Conservation (phyloP, 2,888 invertebrate species). For the Dryococelus australis region DNA sequence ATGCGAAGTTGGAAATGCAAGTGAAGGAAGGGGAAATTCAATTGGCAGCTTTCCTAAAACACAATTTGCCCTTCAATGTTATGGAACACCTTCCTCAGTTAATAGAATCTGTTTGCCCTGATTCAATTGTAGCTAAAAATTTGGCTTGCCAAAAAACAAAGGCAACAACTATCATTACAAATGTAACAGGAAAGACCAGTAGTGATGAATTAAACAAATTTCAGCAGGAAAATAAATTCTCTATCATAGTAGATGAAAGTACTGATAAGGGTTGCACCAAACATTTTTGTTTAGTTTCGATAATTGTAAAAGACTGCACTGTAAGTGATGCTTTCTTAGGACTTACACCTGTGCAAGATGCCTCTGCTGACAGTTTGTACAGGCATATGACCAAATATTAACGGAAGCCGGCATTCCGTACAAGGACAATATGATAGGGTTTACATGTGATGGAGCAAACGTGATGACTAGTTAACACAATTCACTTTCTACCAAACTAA, state of each 20-base stretch:
- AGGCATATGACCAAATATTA: conserved; percentile 46
- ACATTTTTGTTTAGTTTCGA: conserved; percentile 49
- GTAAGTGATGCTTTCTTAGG: conserved; percentile 45
- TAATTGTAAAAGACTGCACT: conserved; percentile 32
- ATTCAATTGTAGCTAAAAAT: background rate
- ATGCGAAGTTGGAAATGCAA: background rate
- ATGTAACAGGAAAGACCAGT: conserved; percentile 40
- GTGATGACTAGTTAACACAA: conserved; percentile 53
- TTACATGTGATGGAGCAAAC: conserved; percentile 56
- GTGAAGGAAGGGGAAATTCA: too few relatives aligned
- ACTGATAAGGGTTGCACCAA: conserved; percentile 50
- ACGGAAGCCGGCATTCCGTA: conserved; percentile 49
- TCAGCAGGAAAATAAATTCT: conserved; percentile 45
- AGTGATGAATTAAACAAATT: conserved; percentile 42
- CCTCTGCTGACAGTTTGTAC: conserved; percentile 32
- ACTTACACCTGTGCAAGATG: conserved; percentile 48
- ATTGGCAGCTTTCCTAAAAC: too few relatives aligned
- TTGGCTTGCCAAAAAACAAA: background rate
- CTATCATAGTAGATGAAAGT: conserved; percentile 49
- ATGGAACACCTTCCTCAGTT: conserved; percentile 1
- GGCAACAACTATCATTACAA: background rate
- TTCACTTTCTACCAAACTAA: too few relatives aligned
- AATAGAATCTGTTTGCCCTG: background rate
- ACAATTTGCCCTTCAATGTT: too few relatives aligned
- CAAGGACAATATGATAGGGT: conserved; percentile 53